Evolutionary conservation across 2,888 invertebrate genomes (phyloP).

Genomic region (Diaperis boleti): DNA sequence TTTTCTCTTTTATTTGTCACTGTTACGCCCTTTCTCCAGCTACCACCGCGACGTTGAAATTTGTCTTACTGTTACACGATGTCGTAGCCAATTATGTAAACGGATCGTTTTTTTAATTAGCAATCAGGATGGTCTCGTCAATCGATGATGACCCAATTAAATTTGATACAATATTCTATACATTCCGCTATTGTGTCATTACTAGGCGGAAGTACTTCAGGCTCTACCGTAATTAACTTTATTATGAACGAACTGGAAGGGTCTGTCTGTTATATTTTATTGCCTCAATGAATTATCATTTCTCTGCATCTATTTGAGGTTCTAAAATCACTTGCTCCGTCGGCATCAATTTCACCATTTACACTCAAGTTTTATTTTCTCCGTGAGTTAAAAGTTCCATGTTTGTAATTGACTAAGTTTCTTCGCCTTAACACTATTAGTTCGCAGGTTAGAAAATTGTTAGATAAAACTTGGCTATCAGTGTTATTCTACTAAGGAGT

Average conservation of each 20-base stretch:
- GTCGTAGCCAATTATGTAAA: too few relatives aligned
- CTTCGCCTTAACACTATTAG: slow-evolving; percentile 35
- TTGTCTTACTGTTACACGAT: slow-evolving; percentile 6
- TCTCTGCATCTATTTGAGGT: slow-evolving; percentile 7
- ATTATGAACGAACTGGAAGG: slow-evolving; percentile 17
- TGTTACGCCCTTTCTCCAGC: slow-evolving; percentile 32
- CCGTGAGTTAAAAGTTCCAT: slow-evolving; percentile 25
- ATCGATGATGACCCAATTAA: slow-evolving; percentile 25
- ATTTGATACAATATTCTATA: slow-evolving; percentile 16
- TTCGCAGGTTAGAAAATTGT: slow-evolving; percentile 40
- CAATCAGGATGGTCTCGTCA: neutral
- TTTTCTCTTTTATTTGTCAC: slow-evolving; percentile 14
- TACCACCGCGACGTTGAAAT: slow-evolving; percentile 15
- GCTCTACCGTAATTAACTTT: slow-evolving; percentile 22
- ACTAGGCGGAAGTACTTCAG: slow-evolving; percentile 13
- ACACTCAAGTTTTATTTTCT: slow-evolving; percentile 34
- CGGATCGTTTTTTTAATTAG: slow-evolving; percentile 4
- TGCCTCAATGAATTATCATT: slow-evolving; percentile 23
- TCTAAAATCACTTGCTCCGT: slow-evolving; percentile 17
- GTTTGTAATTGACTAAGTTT: slow-evolving; percentile 41
- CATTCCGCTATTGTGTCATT: slow-evolving; percentile 18
- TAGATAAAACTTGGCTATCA: slow-evolving; percentile 38
- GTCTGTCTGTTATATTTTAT: slow-evolving; percentile 25
- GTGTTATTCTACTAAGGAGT: slow-evolving; percentile 18
- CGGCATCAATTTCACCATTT: slow-evolving; percentile 27